Base-by-base conservation (phyloP, 2,888 invertebrate genomes). In the Galerucella pusilla region DNA sequence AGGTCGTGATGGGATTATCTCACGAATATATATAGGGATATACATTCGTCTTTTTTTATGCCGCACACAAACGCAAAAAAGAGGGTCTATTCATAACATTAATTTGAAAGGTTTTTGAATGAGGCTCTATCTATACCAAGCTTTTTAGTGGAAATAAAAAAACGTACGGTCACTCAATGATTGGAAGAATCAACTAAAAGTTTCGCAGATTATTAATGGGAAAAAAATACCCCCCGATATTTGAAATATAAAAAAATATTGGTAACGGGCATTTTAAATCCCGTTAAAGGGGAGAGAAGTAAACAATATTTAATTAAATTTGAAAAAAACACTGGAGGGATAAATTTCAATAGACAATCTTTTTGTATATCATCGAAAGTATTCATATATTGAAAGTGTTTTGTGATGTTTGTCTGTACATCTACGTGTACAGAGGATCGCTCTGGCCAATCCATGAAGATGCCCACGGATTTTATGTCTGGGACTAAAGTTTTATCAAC, bases 71-170 rank as follows among this genome's bases (percentile, higher is more conserved):
- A 67, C 54, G 57, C 67, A 61, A 67, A 67, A 67, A 67, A 69
- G 63, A 42, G 68, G 45, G 57, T 35, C 73, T n/a, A 64, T 73
- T 76, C 68, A 76, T 20, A 64, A 66, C 25, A 59, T 64, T 76
- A 71, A 76, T 76, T 76, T 71, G 68, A 76, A 76, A 76, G 73
- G 73, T 73, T 73, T 61, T 57, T 75, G 66, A 73, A 75, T 67
- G 64, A 28, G 66, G 54, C 63, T 67, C 61, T 74, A 66, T 70
- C 12, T 72, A 72, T 72, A 49, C 66, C 49, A 25, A 57, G 65
- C 52, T 49, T 57, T 72, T 54, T 11, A 72, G 28, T 46, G 42
- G 59, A 42, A 42, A 42, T 71, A 65, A 65, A 71, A 52, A 71
- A 65, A 71, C 45, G 65, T 46, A 71, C 59, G 72, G 72, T 72